Percentiles rank a stretch among this genome's conserved stretches.
Evolutionary conservation across 1,140 invertebrate species (phyloP).

Genomic region (Dreissena rostriformis): DNA sequence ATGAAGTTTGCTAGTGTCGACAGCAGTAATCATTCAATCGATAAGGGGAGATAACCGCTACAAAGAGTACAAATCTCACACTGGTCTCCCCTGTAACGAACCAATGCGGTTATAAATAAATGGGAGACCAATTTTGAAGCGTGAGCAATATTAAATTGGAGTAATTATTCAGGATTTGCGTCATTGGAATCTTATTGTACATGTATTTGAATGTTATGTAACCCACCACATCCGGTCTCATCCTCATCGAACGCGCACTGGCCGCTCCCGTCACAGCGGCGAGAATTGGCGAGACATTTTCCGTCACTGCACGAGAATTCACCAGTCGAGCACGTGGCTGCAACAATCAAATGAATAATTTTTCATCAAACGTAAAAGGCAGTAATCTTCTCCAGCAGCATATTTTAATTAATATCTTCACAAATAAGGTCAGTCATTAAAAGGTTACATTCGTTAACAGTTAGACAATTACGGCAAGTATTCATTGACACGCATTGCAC

Average conservation of each 20-base stretch:
- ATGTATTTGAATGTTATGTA: background rate
- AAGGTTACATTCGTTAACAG: too few species aligned
- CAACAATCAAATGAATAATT: background rate
- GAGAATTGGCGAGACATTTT: slow-evolving; percentile 89
- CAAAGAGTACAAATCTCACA: background rate
- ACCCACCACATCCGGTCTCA: slow-evolving; percentile 40
- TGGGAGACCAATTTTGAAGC: background rate
- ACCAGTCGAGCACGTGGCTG: slow-evolving; percentile 18
- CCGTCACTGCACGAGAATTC: slow-evolving; percentile 26
- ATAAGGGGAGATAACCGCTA: background rate
- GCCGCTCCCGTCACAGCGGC: slow-evolving; percentile 87
- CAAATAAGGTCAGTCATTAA: too few species aligned
- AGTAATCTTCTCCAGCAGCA: too few species aligned
- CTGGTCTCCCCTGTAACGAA: background rate
- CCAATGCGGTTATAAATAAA: background rate
- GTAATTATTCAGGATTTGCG: background rate
- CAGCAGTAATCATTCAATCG: too few species aligned
- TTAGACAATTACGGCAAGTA: too few species aligned
- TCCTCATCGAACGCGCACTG: slow-evolving; percentile 29
- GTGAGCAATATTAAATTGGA: background rate
- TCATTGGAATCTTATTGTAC: background rate
- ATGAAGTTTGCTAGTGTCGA: too few species aligned
- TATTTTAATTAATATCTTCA: too few species aligned
- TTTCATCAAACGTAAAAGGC: too few species aligned
- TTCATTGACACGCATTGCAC: too few species aligned